phyloP scores from a whole-genome alignment of 2,113 vertebrate species.

The Leptobrachium ailaonicum region DNA sequence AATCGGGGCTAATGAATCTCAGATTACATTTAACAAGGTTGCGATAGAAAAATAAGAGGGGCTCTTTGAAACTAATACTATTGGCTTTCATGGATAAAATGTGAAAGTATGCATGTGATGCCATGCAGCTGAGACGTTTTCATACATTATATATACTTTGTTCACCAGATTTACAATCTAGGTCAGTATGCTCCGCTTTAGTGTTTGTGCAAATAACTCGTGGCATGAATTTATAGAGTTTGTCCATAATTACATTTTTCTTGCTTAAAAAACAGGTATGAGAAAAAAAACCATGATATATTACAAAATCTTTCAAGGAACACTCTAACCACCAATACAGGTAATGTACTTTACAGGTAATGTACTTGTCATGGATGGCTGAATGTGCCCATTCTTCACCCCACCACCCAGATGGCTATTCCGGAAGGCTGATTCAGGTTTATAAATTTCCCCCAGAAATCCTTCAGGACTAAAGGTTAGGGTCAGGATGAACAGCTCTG shows the following conservation, averaged over 20 bases:
- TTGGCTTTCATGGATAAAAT: neutral
- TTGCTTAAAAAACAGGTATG: neutral
- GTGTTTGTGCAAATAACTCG: neutral
- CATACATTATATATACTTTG: neutral
- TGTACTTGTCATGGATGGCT: too few species aligned
- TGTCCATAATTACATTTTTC: neutral
- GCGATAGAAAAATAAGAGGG: neutral
- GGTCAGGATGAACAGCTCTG: too few species aligned
- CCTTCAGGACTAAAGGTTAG: too few species aligned
- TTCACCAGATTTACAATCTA: neutral
- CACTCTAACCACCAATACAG: too few species aligned
- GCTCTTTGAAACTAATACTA: neutral
- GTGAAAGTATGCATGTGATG: neutral
- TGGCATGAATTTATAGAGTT: too few species aligned
- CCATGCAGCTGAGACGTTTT: neutral
- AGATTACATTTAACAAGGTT: conserved; percentile 23
- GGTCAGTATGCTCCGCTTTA: neutral
- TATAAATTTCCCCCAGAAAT: too few species aligned
- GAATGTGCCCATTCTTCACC: too few species aligned
- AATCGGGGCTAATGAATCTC: conserved; percentile 29
- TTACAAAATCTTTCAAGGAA: neutral
- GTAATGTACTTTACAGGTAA: too few species aligned
- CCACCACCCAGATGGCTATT: too few species aligned
- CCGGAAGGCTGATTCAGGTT: too few species aligned
- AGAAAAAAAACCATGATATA: neutral